Evolutionary conservation across 2,888 invertebrate genomes (phyloP).

Genomic region (Anarsia innoxiella): DNA sequence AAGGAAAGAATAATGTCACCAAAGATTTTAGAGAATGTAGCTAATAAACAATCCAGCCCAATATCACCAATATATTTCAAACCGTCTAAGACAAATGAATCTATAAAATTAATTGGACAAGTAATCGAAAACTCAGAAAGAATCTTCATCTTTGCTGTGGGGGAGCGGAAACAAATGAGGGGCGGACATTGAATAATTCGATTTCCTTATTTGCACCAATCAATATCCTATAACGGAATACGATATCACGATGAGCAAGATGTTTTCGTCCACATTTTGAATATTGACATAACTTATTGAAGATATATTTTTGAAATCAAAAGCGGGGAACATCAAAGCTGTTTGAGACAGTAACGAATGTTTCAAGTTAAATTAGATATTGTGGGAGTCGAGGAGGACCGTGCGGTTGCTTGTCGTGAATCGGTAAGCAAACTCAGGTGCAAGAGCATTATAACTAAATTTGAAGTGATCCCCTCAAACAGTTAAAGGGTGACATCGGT

Average conservation of each 20-base stretch:
- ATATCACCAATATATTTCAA: conserved; percentile 44
- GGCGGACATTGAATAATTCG: conserved; percentile 75
- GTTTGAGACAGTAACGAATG: background rate
- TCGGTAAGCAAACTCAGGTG: conserved; percentile 43
- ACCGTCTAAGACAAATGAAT: conserved; percentile 69
- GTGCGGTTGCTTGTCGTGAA: conserved; percentile 14
- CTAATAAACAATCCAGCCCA: background rate
- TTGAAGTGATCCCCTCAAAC: conserved; percentile 50
- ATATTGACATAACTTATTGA: conserved; percentile 24
- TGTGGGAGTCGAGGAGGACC: conserved; percentile 2
- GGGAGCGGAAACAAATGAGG: conserved; percentile 72
- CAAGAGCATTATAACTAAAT: conserved; percentile 49
- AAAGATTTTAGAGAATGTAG: no score
- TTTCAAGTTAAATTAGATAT: no score
- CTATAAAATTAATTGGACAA: conserved; percentile 75
- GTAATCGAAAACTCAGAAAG: conserved; percentile 76
- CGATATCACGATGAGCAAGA: conserved; percentile 44
- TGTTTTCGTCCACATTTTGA: conserved; percentile 23
- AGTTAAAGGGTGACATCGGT: conserved; percentile 56
- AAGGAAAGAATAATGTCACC: no score
- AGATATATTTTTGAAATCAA: conserved; percentile 4
- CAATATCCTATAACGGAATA: conserved; percentile 66
- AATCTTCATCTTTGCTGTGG: conserved; percentile 70
- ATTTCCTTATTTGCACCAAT: conserved; percentile 75
- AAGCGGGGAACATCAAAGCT: background rate